A percentile compares a stretch with the other conserved stretches of the same genome.
Conservation (phyloP, 2,113 vertebrate species). For the Raja brachyura region DNA sequence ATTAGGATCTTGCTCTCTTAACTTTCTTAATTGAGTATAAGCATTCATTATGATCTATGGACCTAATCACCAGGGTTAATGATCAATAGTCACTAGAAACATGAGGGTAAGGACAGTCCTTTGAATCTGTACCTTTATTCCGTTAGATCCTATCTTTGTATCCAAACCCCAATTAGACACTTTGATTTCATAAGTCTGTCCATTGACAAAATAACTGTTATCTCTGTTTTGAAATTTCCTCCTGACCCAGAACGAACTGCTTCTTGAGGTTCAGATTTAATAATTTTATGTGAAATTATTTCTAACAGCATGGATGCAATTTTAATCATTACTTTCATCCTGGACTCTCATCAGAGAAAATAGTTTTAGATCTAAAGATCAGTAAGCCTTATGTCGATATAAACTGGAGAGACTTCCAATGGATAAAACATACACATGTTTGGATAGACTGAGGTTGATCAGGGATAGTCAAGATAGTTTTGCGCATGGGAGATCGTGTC, state of each 20-base stretch:
- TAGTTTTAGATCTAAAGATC: neutral
- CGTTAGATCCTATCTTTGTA: neutral
- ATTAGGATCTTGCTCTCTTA: neutral
- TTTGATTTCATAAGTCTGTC: neutral
- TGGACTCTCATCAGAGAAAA: neutral
- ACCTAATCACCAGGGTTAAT: neutral
- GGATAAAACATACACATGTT: too few species aligned
- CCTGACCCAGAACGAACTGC: neutral
- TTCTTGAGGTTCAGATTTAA: neutral
- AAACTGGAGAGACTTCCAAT: too few species aligned
- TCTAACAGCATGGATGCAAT: neutral
- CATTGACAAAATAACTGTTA: neutral
- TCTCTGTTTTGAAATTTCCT: neutral
- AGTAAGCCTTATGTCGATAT: too few species aligned
- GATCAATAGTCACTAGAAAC: neutral
- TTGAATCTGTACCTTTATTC: neutral
- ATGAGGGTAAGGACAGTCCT: neutral
- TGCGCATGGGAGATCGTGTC: too few species aligned
- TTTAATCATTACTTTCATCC: neutral
- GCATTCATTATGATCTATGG: neutral
- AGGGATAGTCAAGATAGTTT: too few species aligned
- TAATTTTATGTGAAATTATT: too few species aligned
- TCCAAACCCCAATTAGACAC: neutral
- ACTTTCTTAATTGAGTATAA: neutral
- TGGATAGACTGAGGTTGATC: too few species aligned